Base-by-base conservation (phyloP, 2,113 vertebrate species). In the Pleuronectes platessa region DNA sequence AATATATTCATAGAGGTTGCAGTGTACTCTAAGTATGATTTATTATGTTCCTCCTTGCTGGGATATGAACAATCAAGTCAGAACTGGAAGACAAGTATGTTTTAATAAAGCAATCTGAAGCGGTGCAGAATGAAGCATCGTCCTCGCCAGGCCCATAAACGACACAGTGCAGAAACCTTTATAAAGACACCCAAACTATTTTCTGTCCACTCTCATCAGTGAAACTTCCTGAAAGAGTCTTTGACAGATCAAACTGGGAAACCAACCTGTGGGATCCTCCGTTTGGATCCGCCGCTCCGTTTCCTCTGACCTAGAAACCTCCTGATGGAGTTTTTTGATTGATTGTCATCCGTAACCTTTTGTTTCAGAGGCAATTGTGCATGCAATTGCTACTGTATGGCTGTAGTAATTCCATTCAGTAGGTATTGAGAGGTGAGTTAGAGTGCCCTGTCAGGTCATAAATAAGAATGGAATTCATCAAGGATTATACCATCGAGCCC, bases 391-490 rank as follows among this genome's bases (percentile, higher is more conserved):
- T 65, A 68, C 81, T 79, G 81, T 90, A 88, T 78, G 81, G 83
- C 85, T 15, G 10, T 62, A 76, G 88, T 88, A 83, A 86, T 90
- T 79, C 82, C 59, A 78, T 83, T 86, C 78, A 58, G 68, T 85
- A 69, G 86, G 69, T 82, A 82, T 81, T 82, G 80, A 85, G 76
- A 69, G 74, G 78, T 89, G 89, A 90, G 77, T 89, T 89, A 86
- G 85, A 64, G 79, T 82, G 85, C 77, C 55, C 81, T 85, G 88
- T 90, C 91, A 86, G 82, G 85, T 89, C 89, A 90, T 93, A 92
- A 92, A 91, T 92, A 93, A 91, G 86, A 91, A 91, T 89, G 58
- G 75, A 92, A 91, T 93, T 92, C 81, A 92, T 92, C 89, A 88
- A 89, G 88, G 90, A 90, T 90, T 89, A 90, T 83, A 82, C 73